Evolutionary conservation across 1,140 invertebrate species (phyloP).

Genomic region (Drosophila nigromelanica): DNA sequence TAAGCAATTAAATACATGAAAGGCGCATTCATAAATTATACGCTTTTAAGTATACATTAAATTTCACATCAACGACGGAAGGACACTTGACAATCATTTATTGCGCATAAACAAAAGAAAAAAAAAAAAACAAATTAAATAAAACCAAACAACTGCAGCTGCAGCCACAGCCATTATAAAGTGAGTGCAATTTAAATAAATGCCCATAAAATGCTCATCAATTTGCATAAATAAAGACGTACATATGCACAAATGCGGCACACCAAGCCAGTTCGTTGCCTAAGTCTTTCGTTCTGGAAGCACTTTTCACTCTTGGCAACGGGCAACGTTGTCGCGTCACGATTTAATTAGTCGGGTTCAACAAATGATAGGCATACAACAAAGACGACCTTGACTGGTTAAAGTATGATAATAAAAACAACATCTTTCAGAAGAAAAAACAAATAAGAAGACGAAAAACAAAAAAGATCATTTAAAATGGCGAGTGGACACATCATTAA

Average conservation of each 20-base stretch:
- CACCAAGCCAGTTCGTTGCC: constrained; percentile 62
- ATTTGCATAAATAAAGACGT: constrained; percentile 37
- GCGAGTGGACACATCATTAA: constrained; percentile 7
- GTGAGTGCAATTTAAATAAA: constrained; percentile 69
- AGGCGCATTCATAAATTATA: constrained; percentile 33
- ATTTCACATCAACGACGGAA: constrained; percentile 29
- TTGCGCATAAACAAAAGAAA: constrained; percentile 21
- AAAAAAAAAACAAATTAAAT: constrained; percentile 27
- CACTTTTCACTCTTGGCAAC: constrained; percentile 29
- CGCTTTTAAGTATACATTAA: constrained; percentile 13
- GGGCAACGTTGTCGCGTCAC: not conserved
- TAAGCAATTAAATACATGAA: constrained; percentile 22
- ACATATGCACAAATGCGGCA: constrained; percentile 30
- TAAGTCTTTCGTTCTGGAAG: constrained; percentile 46
- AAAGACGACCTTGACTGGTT: constrained; percentile 50
- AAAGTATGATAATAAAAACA: constrained; percentile 18
- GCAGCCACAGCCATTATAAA: constrained; percentile 54
- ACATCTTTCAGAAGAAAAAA: constrained; percentile 4
- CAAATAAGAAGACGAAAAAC: constrained; percentile 9
- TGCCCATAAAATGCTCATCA: constrained; percentile 35
- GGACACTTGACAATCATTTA: constrained; percentile 51
- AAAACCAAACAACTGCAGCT: constrained; percentile 47
- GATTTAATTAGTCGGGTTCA: constrained; percentile 60
- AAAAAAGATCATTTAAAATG: constrained; percentile 30
- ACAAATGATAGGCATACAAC: constrained; percentile 40